Evolutionary conservation across 2,797 vertebrate genomes (phyloP).

Genomic region (Gymnopithys bicolor): DNA sequence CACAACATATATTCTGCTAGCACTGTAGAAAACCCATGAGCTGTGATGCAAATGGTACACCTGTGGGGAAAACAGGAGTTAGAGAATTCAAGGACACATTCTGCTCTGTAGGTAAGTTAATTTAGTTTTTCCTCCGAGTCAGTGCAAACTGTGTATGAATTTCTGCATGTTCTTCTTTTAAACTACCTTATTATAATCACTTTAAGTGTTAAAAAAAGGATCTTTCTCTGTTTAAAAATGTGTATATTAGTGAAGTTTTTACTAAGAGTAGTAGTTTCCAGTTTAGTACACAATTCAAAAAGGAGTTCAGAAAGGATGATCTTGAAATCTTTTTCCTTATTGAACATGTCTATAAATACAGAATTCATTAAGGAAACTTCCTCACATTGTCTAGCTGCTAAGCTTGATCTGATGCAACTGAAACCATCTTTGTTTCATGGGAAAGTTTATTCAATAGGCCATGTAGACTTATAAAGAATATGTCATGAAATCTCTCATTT

Average conservation of each 20-base stretch:
- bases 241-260: neutral
- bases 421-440: neutral
- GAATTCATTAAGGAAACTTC: neutral
- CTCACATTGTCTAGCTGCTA: neutral
- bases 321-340: neutral
- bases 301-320: neutral
- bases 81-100: neutral
- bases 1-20: fast-evolving
- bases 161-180: neutral
- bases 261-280: neutral
- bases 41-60: neutral
- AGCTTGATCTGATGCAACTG: neutral
- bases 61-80: neutral
- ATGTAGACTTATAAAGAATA: neutral
- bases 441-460: neutral
- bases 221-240: neutral
- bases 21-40: neutral
- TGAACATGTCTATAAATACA: neutral
- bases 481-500: neutral
- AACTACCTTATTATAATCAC: neutral
- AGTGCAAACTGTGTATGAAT: neutral
- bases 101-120: neutral
- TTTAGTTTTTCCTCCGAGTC: neutral
- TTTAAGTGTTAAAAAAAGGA: neutral
- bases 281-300: neutral